A percentile compares a stretch with the other conserved stretches of the same genome.
Evolutionary conservation across 2,797 vertebrate species (phyloP).

Genomic region (Scolopax rusticola): DNA sequence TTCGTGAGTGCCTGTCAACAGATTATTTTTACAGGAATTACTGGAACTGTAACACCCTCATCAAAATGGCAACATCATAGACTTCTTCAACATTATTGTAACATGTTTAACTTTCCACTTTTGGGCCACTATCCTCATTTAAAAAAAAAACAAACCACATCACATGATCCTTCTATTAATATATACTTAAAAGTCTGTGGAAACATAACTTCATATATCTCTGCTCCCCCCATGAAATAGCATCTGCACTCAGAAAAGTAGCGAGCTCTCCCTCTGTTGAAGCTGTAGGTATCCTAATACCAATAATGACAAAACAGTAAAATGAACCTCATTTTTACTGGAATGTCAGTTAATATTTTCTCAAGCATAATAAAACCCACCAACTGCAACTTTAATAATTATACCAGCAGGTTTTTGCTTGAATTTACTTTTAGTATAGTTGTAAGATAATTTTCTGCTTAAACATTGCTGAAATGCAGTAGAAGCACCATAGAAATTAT

Average conservation of each 20-base stretch:
- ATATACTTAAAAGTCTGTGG: neutral
- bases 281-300: neutral
- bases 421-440: neutral
- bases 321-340: neutral
- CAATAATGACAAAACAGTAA: neutral
- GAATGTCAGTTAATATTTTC: neutral
- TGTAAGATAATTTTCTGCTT: neutral
- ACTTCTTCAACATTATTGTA: neutral
- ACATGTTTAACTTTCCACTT: neutral
- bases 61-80: neutral
- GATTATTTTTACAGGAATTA: constrained; percentile 45
- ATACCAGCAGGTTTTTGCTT: neutral
- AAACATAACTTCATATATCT: neutral
- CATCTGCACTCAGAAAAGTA: neutral
- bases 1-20: constrained; percentile 11
- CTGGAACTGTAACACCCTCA: neutral
- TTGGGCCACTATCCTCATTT: neutral
- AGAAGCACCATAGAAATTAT: neutral
- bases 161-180: neutral
- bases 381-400: neutral
- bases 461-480: neutral
- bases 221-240: neutral
- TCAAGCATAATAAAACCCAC: neutral
- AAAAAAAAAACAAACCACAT: neutral
- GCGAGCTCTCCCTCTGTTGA: neutral